Evolutionary conservation across 2,113 vertebrate species (phyloP).

Genomic region (Centropristis striata): DNA sequence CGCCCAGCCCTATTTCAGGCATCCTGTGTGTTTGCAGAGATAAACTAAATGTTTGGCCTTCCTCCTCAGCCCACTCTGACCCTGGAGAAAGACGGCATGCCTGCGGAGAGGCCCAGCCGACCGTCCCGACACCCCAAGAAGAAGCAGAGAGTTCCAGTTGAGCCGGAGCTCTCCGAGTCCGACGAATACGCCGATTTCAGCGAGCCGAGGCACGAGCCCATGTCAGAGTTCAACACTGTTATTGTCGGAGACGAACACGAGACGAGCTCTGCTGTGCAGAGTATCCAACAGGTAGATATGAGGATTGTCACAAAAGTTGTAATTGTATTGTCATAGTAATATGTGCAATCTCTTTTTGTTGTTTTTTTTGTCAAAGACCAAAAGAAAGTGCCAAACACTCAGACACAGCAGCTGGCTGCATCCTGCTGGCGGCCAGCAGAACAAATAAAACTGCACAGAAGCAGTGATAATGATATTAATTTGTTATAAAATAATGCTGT

Average conservation of each 20-base stretch:
- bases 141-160: conserved; percentile 85
- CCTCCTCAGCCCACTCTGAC: conserved; percentile 87
- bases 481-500: neutral
- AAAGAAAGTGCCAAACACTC: neutral
- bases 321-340: neutral
- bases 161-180: conserved; percentile 85
- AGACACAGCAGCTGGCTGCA: neutral
- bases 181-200: conserved; percentile 91
- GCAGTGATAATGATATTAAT: neutral
- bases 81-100: conserved; percentile 88
- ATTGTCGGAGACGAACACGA: conserved; percentile 94
- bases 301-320: neutral
- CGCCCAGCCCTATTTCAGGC: too few relatives aligned
- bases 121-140: conserved; percentile 83
- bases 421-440: neutral
- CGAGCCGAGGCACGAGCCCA: conserved; percentile 77
- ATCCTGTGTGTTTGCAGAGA: neutral
- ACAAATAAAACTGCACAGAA: neutral
- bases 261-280: conserved; percentile 96
- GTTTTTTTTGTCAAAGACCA: neutral
- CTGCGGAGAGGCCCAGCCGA: conserved; percentile 85
- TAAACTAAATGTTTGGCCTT: neutral
- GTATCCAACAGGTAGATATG: conserved; percentile 92
- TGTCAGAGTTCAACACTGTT: conserved; percentile 84
- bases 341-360: neutral